These are phyloP conservation scores for Drosophila yakuba DNA, from an alignment of 1,140 invertebrate species.

Conservation along the genomic window DNA sequence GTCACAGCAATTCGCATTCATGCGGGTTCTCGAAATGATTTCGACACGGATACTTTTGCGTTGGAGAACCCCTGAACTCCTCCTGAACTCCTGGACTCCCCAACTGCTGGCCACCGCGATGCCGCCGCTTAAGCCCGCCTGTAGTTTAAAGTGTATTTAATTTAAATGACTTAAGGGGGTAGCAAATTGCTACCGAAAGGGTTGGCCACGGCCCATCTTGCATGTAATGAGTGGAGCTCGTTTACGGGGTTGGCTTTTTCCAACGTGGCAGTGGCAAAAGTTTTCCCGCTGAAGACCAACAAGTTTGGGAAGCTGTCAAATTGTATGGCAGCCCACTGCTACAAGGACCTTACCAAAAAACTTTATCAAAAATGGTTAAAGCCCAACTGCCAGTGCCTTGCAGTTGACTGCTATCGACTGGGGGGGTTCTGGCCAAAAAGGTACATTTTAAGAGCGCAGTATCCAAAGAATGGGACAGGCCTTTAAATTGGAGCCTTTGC, in stretches of 20 bases:
- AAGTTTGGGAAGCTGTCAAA: conserved; percentile 44
- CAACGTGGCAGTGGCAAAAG: conserved; percentile 2
- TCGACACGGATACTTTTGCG: conserved; percentile 27
- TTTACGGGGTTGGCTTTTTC: conserved; percentile 4
- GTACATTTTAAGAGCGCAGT: conserved; percentile 35
- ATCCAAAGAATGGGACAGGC: conserved; percentile 5
- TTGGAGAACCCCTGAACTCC: conserved; percentile 12
- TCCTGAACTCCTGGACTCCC: background rate
- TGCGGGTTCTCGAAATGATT: conserved; percentile 38
- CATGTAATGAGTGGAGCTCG: conserved; percentile 43
- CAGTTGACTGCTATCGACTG: conserved; percentile 38
- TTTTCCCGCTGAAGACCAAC: conserved; percentile 48
- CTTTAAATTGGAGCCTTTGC: conserved; percentile 18
- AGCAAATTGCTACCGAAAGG: conserved; percentile 25
- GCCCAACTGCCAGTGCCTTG: conserved; percentile 18
- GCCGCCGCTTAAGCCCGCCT: conserved; percentile 24
- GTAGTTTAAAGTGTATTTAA: conserved; percentile 77
- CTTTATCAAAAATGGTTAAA: conserved; percentile 39
- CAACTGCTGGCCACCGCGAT: too few species aligned
- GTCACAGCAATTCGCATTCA: conserved; percentile 48
- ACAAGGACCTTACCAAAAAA: conserved; percentile 25
- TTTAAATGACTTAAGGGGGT: conserved; percentile 77
- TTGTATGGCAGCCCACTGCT: conserved; percentile 18
- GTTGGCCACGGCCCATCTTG: background rate
- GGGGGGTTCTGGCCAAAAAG: conserved; percentile 15